Percentiles rank a stretch among this genome's conserved stretches.
Conservation (phyloP, 30 jellyfish, hydroid and myxozoan species). For the Rhopilema esculentum region DNA sequence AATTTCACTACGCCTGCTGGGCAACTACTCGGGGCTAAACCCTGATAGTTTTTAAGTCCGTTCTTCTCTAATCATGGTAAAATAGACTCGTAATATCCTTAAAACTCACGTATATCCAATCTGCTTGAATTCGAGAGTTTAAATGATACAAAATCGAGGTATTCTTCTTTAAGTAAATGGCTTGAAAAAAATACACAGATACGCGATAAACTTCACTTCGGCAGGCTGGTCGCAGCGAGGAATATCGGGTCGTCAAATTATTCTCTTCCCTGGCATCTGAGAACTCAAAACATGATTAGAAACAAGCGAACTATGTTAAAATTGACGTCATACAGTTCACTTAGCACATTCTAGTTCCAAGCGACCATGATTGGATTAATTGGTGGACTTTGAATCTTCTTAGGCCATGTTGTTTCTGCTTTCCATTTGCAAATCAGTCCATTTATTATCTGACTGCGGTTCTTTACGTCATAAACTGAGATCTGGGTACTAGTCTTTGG, state of each 20-base stretch:
- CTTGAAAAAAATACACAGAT: background rate
- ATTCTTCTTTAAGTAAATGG: background rate
- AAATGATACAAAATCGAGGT: background rate
- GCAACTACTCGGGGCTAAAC: background rate
- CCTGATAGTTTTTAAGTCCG: background rate
- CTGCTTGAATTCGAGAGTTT: background rate
- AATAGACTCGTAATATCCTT: background rate
- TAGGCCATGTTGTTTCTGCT: background rate
- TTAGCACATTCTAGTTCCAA: background rate
- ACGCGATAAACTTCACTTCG: background rate
- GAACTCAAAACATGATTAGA: background rate
- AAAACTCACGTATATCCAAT: background rate
- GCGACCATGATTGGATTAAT: slow-evolving; percentile 23
- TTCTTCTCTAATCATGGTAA: background rate
- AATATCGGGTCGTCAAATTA: background rate
- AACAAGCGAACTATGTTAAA: background rate
- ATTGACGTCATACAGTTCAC: background rate
- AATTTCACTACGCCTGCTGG: background rate
- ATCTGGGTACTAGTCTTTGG: background rate
- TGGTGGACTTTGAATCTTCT: slow-evolving; percentile 5
- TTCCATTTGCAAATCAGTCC: slow-evolving; percentile 5
- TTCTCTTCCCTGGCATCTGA: background rate
- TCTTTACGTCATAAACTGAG: slow-evolving; percentile 33
- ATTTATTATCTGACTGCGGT: slow-evolving; percentile 12
- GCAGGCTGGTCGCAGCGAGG: background rate